phyloP scores from a whole-genome alignment of 2,113 vertebrate genomes.

The Motacilla alba region DNA sequence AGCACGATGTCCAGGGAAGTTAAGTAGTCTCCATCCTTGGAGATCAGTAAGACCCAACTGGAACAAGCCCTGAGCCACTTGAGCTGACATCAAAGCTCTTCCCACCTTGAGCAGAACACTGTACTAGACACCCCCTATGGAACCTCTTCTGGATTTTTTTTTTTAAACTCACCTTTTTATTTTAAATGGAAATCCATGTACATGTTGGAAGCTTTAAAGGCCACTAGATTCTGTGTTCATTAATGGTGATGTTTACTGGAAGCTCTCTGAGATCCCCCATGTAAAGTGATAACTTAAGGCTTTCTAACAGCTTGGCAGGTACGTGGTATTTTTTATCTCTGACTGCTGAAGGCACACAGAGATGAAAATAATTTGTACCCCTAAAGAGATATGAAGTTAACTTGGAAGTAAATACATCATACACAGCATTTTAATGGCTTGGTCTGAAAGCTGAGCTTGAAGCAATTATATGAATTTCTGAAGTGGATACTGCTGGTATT shows the following conservation, averaged over 20 bases:
- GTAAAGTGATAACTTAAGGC: background rate
- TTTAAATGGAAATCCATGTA: background rate
- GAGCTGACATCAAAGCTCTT: background rate
- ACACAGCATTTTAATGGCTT: background rate
- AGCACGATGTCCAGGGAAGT: background rate
- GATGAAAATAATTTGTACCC: background rate
- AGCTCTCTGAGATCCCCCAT: background rate
- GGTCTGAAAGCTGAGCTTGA: background rate
- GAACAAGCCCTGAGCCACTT: background rate
- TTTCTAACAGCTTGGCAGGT: background rate
- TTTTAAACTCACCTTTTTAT: background rate
- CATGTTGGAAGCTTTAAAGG: background rate
- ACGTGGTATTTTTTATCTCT: background rate
- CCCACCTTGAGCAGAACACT: background rate
- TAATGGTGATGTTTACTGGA: background rate
- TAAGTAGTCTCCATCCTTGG: background rate
- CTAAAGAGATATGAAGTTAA: background rate
- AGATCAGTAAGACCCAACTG: background rate
- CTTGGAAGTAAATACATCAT: background rate
- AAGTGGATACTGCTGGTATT: background rate
- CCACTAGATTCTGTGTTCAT: background rate
- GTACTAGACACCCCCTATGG: fast-evolving
- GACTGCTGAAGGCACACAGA: background rate
- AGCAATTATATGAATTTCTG: background rate
- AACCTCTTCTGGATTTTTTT: background rate